phyloP scores from a whole-genome alignment of 2,888 invertebrate species.

The Rhogogaster chlorosoma region DNA sequence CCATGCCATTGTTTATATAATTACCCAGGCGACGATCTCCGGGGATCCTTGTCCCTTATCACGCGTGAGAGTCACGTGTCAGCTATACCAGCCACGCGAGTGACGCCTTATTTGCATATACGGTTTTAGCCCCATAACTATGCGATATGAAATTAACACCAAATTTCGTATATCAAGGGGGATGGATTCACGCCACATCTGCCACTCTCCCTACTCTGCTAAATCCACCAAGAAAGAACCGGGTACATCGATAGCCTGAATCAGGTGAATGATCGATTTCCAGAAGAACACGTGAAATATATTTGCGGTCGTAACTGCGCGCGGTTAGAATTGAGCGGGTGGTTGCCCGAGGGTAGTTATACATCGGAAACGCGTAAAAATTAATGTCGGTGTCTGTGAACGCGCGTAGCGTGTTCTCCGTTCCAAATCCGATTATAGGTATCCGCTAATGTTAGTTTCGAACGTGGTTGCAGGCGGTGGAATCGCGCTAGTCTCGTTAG shows the following conservation, averaged over 20 bases:
- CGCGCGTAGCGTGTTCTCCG: constrained; percentile 53
- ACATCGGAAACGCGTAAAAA: constrained; percentile 61
- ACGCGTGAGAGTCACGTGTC: constrained; percentile 51
- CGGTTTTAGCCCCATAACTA: constrained; percentile 7
- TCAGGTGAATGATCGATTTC: not conserved
- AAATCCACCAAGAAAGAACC: not conserved
- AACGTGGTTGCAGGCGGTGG: constrained; percentile 55
- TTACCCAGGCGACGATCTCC: constrained; percentile 58
- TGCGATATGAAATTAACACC: constrained; percentile 21
- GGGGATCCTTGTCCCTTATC: constrained; percentile 54
- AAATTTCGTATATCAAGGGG: constrained; percentile 7
- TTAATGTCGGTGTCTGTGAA: constrained; percentile 56
- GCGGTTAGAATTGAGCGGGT: not conserved
- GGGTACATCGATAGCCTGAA: not conserved
- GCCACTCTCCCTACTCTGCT: not conserved
- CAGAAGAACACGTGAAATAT: not conserved
- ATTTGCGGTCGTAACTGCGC: not conserved
- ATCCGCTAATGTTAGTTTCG: constrained; percentile 56
- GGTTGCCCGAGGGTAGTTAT: not conserved
- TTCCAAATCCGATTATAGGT: constrained; percentile 62
- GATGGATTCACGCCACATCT: constrained; percentile 1
- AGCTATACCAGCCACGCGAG: constrained; percentile 36
- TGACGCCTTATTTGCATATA: constrained; percentile 52
- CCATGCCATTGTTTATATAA: constrained; percentile 66
- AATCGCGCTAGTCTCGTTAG: constrained; percentile 59